These are phyloP conservation scores for Drosophila kokeensis DNA, from an alignment of 2,888 invertebrate species.

Conservation along the genomic window DNA sequence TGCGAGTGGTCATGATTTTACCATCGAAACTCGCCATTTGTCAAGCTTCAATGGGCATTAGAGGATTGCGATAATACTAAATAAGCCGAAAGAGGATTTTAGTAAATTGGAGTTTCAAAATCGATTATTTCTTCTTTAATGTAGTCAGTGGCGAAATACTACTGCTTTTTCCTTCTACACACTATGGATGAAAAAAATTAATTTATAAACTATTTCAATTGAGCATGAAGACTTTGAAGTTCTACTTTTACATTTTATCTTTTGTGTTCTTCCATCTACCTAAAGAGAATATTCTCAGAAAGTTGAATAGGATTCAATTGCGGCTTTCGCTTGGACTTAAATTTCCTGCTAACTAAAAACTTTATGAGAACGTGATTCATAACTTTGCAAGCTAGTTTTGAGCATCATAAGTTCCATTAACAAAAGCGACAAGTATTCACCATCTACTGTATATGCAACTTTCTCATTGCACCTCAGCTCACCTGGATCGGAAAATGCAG, in stretches of 20 bases:
- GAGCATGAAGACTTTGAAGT: not conserved
- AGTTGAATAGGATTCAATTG: constrained; percentile 25
- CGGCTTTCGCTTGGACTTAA: not conserved
- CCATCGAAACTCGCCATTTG: constrained; percentile 37
- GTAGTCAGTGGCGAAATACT: not conserved
- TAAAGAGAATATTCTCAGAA: not conserved
- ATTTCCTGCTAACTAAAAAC: constrained; percentile 19
- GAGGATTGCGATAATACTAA: constrained; percentile 21
- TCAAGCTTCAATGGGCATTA: constrained; percentile 40
- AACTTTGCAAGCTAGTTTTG: constrained; percentile 28
- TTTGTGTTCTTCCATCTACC: not conserved
- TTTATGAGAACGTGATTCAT: constrained; percentile 41
- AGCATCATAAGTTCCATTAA: constrained; percentile 36
- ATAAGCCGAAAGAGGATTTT: not conserved
- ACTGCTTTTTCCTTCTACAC: not conserved
- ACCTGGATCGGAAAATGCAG: constrained; percentile 2
- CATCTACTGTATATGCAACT: constrained; percentile 10
- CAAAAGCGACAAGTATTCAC: constrained; percentile 31
- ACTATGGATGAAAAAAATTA: not conserved
- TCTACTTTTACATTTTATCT: not conserved
- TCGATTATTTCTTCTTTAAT: constrained; percentile 1
- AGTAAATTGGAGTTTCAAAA: constrained; percentile 12
- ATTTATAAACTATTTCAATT: not conserved
- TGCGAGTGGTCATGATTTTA: constrained; percentile 46
- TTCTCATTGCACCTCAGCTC: not conserved